Evolutionary conservation across 2,797 vertebrate species (phyloP), one percentile per base, ranked within the genome.

Genomic region (Phrynocephalus forsythii): DNA sequence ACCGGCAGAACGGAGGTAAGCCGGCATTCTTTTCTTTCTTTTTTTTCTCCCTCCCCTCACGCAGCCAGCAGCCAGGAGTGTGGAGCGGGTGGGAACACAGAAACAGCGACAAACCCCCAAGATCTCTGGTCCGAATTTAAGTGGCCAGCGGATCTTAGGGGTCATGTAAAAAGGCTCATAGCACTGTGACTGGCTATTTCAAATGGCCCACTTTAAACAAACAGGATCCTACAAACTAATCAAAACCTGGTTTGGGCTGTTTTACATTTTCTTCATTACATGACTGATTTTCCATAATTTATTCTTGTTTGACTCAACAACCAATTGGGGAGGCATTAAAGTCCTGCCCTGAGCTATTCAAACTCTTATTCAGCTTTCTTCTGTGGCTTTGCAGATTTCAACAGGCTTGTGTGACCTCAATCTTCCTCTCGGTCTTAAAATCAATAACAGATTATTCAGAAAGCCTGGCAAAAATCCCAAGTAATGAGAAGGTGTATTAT

Each of bases 391-490:
- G 33, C 60, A 20, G 13, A 68, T 69, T 68, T 71, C 28, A 11
- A 48, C 5, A 71, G 68, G 48, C 38, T 44, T 44, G 38, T 44
- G 38, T 44, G 38, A 52, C 52, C 52, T 52, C 67, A 72, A 71
- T 52, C 48, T 71, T 52, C 50, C 82, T 52, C 7, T n/a, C 81
- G 28, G 67, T 52, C 68, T 71, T 28, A 20, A 28, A 26, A 71
- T 83, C 44, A 30, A 83, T 83, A 71, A 52, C 5, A 83, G 82
- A 72, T 83, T 83, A 50, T 83, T 72, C 48, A 16, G 82, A 71
- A 83, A 83, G 44, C 66, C 81, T n/a, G 67, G 26, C 38, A 16
- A 26, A 15, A 80, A 73, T 75, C 89, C 82, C 0, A 0, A 73
- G 44, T 82, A 83, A 85, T 80, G 56, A 24, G 0, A 0, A 52